Conservation (phyloP, 1,140 invertebrate genomes). For the Parasteatoda tepidariorum region DNA sequence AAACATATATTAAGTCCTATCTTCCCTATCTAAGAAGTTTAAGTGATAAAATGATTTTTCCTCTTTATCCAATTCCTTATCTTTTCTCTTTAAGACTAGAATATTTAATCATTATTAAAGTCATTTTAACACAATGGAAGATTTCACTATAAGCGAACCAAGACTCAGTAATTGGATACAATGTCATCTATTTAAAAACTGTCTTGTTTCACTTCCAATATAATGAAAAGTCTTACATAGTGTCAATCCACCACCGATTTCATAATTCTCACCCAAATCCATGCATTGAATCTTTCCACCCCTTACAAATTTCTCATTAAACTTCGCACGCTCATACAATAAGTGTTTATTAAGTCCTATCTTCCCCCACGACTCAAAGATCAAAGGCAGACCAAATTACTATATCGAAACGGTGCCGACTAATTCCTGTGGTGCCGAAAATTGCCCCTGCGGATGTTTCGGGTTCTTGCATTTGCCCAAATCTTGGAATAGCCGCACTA, state of each 20-base stretch:
- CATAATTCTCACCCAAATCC: neutral
- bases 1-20: too few relatives aligned
- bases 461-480: neutral
- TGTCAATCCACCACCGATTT: slow-evolving; percentile 4
- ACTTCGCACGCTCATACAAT: neutral
- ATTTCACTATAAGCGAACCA: neutral
- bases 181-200: neutral
- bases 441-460: neutral
- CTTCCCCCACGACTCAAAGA: neutral
- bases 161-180: neutral
- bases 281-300: neutral
- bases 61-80: too few relatives aligned
- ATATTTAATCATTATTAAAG: too few relatives aligned
- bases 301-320: slow-evolving; percentile 32
- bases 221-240: slow-evolving; percentile 2
- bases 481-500: neutral
- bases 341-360: slow-evolving; percentile 23
- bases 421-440: slow-evolving; percentile 1
- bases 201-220: neutral
- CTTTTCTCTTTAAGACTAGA: too few relatives aligned
- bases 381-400: slow-evolving; percentile 8
- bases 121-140: too few relatives aligned
- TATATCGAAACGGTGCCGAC: neutral
- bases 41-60: too few relatives aligned
- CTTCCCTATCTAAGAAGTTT: too few relatives aligned